Percentiles rank a stretch among this genome's conserved stretches.
Evolutionary conservation across 2,113 vertebrate species (phyloP).

Genomic region (Tragulus kanchil): DNA sequence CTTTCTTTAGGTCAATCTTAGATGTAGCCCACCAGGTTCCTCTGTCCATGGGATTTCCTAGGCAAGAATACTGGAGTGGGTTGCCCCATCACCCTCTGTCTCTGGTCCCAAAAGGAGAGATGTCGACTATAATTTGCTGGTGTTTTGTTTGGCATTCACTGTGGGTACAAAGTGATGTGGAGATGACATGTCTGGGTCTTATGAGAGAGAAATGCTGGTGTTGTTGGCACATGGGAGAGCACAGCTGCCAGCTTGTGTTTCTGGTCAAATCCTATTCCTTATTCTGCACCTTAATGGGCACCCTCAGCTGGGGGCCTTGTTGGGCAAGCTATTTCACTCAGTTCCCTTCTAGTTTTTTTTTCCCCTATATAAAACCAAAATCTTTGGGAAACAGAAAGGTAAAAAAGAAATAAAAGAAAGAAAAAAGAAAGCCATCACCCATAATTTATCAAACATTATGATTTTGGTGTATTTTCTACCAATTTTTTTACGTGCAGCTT

Average conservation of each 20-base stretch:
- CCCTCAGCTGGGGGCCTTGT: background rate
- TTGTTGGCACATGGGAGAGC: background rate
- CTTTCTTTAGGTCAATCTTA: background rate
- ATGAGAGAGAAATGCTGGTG: background rate
- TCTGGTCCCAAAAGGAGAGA: no score
- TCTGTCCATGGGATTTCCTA: background rate
- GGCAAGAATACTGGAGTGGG: background rate
- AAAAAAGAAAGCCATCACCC: background rate
- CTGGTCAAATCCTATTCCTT: background rate
- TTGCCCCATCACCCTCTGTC: no score
- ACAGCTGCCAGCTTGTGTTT: fast-evolving
- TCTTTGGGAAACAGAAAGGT: background rate
- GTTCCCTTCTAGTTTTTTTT: background rate
- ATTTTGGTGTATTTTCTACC: background rate
- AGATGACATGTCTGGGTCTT: background rate
- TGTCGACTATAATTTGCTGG: no score
- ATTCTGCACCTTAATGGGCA: fast-evolving
- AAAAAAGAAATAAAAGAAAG: background rate
- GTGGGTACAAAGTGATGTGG: background rate
- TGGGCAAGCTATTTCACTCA: background rate
- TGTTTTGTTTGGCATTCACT: no score
- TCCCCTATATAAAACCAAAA: conserved; percentile 9
- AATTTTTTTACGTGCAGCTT: background rate
- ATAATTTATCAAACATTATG: background rate
- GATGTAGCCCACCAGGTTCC: background rate